A percentile compares a stretch with the other conserved stretches of the same genome.
phyloP scores from a whole-genome alignment of 2,888 invertebrate genomes.

The Scaptomyza tumidula region DNA sequence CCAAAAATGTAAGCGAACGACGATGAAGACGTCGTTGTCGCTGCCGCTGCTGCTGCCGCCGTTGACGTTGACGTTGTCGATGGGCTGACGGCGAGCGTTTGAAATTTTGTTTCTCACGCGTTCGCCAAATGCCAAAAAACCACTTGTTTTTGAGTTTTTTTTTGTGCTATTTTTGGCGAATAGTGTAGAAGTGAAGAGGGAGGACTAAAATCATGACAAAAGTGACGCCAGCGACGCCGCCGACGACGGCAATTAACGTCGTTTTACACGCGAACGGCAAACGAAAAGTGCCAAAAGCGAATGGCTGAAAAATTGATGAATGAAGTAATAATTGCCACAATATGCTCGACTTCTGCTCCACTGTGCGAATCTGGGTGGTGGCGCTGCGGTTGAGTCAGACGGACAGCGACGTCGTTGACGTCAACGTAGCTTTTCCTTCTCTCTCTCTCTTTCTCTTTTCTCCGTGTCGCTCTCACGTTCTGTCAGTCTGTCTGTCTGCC shows the following conservation, averaged over 20 bases:
- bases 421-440: conserved; percentile 39
- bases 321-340: conserved; percentile 62
- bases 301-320: conserved; percentile 60
- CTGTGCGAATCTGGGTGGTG: conserved; percentile 75
- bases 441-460: conserved; percentile 35
- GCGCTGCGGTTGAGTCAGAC: conserved; percentile 58
- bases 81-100: conserved; percentile 22
- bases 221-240: conserved; percentile 23
- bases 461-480: conserved; percentile 13
- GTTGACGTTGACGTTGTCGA: conserved; percentile 11
- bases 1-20: conserved; percentile 19
- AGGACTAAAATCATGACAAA: conserved; percentile 28
- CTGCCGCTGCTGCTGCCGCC: conserved; percentile 4
- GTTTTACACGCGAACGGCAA: conserved; percentile 34
- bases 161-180: conserved; percentile 22
- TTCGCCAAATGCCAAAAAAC: conserved; percentile 46
- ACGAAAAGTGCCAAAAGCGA: conserved; percentile 36
- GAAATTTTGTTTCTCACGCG: conserved; percentile 61
- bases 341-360: conserved; percentile 55
- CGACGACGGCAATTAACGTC: conserved; percentile 36
- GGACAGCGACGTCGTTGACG: conserved; percentile 54
- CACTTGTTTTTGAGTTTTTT: conserved; percentile 51
- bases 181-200: background rate
- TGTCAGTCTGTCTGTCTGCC: conserved; percentile 10
- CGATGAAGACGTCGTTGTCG: background rate